These are phyloP conservation scores for Pseudolaguvia tuberculata DNA, from an alignment of 2,113 vertebrate species.

Conservation along the genomic window DNA sequence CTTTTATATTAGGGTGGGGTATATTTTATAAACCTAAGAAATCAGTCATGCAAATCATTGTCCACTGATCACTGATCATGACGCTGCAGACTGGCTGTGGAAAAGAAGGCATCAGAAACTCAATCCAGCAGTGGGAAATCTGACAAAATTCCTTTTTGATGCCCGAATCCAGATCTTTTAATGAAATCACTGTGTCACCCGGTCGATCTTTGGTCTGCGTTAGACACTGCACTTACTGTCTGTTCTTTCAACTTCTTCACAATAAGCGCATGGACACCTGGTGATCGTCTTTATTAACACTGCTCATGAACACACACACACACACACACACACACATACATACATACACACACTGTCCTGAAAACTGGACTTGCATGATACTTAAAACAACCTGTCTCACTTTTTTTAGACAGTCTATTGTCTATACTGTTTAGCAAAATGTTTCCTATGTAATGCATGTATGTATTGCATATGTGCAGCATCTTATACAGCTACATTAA, in stretches of 20 bases:
- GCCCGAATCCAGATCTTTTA: neutral
- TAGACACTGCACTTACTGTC: slow-evolving; percentile 21
- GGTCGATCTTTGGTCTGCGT: neutral
- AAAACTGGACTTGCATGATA: slow-evolving; percentile 21
- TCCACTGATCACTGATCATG: slow-evolving; percentile 1
- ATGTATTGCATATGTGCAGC: neutral
- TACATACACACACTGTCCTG: slow-evolving; percentile 6
- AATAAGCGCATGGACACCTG: slow-evolving; percentile 2
- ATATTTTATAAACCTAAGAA: slow-evolving; percentile 21
- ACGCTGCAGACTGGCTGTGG: slow-evolving; percentile 9
- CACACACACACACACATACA: no score
- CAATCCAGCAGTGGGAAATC: neutral
- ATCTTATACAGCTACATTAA: neutral
- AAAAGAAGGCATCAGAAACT: neutral
- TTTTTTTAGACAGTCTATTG: neutral
- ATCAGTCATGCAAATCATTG: slow-evolving; percentile 17
- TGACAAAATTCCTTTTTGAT: neutral
- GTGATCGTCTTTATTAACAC: neutral
- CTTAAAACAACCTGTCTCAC: slow-evolving; percentile 6
- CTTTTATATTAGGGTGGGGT: neutral
- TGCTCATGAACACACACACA: neutral
- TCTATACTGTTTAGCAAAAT: slow-evolving; percentile 2
- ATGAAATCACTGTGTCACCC: slow-evolving; percentile 29
- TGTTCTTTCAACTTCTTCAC: neutral
- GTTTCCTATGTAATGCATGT: neutral